Evolutionary conservation across 2,113 vertebrate genomes (phyloP).

Genomic region (Vombatus ursinus): DNA sequence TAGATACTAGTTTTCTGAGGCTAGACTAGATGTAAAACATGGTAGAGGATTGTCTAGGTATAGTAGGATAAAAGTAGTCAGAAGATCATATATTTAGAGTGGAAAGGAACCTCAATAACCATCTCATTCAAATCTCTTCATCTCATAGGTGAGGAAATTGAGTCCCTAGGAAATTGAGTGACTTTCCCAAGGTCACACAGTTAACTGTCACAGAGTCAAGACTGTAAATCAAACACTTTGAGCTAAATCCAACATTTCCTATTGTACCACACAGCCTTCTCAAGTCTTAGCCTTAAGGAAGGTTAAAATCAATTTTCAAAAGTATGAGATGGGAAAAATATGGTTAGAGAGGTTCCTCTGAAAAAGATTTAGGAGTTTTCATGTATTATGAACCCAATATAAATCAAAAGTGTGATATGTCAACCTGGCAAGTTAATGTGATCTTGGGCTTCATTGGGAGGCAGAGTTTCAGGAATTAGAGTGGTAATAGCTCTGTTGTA

Average conservation of each 20-base stretch:
- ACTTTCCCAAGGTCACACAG: not conserved
- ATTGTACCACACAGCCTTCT: not conserved
- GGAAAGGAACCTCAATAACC: not conserved
- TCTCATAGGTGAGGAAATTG: not conserved
- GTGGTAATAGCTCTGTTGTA: not conserved
- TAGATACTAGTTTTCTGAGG: not conserved
- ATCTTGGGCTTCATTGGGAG: not conserved
- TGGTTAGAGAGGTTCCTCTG: not conserved
- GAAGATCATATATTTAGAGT: not conserved
- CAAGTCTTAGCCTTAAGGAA: not conserved
- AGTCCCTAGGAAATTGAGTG: no score
- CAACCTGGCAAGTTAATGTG: not conserved
- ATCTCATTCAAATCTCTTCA: not conserved
- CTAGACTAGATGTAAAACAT: not conserved
- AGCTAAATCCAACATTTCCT: not conserved
- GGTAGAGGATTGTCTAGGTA: not conserved
- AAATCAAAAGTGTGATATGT: not conserved
- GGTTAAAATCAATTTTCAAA: not conserved
- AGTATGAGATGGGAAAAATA: not conserved
- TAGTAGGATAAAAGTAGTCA: not conserved
- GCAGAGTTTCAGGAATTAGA: not conserved
- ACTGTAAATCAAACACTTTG: not conserved
- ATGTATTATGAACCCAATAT: not conserved
- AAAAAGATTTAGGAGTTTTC: not conserved
- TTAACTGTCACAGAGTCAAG: not conserved